Conservation (phyloP, 2,113 vertebrate species). For the Psephotus haematonotus region DNA sequence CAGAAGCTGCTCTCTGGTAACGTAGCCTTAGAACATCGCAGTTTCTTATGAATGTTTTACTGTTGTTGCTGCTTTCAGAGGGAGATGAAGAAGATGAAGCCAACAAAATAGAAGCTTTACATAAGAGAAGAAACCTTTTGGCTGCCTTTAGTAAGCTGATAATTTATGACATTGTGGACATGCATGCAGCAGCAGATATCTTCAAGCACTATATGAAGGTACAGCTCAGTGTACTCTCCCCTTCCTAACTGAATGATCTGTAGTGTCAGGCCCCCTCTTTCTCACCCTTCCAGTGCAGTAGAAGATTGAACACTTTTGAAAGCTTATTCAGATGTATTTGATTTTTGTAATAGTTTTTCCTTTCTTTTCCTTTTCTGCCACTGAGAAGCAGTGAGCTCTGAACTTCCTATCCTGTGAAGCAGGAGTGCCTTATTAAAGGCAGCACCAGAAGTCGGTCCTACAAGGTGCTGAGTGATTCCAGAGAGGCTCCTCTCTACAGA, state of each 20-base stretch:
- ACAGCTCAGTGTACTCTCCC: not conserved
- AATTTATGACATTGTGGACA: constrained; percentile 98
- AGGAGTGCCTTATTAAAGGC: not conserved
- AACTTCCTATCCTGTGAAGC: not conserved
- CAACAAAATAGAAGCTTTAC: constrained; percentile 99
- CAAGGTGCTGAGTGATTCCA: not conserved
- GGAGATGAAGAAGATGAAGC: constrained; percentile 99
- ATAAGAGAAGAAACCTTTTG: constrained; percentile 97
- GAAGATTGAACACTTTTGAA: not conserved
- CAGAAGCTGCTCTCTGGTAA: not conserved
- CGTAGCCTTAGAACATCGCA: not conserved
- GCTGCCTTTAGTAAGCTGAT: constrained; percentile 99
- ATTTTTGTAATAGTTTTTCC: not conserved
- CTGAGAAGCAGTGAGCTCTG: not conserved
- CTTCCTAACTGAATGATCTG: not conserved
- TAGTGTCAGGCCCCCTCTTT: not conserved
- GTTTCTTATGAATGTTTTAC: not conserved
- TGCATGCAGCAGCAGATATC: constrained; percentile 98
- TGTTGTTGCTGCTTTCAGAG: constrained; percentile 76
- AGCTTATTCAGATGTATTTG: not conserved
- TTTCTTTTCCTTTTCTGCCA: not conserved
- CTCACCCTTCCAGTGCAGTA: not conserved
- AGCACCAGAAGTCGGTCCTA: not conserved
- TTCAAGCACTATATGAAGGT: constrained; percentile 99
- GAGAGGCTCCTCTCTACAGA: not conserved